Base-by-base conservation (phyloP, 2,113 vertebrate species). In the Meleagris gallopavo region DNA sequence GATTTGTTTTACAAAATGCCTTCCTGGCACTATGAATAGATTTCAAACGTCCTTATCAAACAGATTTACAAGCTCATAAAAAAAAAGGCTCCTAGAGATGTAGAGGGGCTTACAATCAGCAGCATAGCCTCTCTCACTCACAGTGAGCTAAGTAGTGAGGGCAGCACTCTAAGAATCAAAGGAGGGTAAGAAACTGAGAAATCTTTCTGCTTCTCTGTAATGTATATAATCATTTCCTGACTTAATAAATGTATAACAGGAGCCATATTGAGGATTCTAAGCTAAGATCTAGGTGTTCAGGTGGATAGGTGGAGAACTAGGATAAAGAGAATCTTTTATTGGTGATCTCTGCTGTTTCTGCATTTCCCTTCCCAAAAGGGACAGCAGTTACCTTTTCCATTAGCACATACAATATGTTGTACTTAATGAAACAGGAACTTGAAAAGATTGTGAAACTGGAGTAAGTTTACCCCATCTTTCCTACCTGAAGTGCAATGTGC, bases 381-480 rank as follows among this genome's bases (percentile, higher is more conserved):
- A 41, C 11, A 76, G 24, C n/a, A 62, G 41, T 61, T 90, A 80
- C 27, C 30, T 67, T 27, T 70, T 64, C 40, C 38, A 18, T 75
- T 84, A 75, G 24, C 58, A 72, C 4, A n/a, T 24, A 72, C 3
- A 75, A 10, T 22, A 52, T 17, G 43, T 27, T 76, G 21, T 57
- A 82, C 86, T 79, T 76, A 20, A 65, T 76, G 16, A 96, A 89
- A 85, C 40, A 40, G 58, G 81, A 94, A 96, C 74, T 87, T 79
- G 22, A 84, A 87, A 81, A 84, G 57, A 82, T 89, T 91, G 40
- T 72, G 62, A 82, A 82, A 38, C 46, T 52, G 87, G 82, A 89
- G 76, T 64, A 90, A 69, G n/a, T 70, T 94, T 18, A 41, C 29
- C 5, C 22, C 71, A 20, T 34, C 38, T 34, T 88, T 86, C 20